Conservation (phyloP, 2,888 invertebrate genomes). For the Drosophila emarginata region DNA sequence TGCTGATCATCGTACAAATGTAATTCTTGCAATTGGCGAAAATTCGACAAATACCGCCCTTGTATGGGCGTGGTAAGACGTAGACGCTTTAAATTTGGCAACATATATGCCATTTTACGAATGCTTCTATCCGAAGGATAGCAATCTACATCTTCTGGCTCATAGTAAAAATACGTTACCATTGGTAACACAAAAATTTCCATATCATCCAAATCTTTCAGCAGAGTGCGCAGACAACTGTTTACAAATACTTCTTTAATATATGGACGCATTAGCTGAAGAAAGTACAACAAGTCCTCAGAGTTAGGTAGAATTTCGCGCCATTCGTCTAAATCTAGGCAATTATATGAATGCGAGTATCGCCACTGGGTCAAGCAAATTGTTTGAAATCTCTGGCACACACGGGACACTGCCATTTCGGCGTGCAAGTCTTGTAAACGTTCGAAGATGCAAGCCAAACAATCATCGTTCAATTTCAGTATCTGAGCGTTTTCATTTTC, state of each 20-base stretch:
- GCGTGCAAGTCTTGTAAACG: constrained; percentile 62
- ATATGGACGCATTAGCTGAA: constrained; percentile 54
- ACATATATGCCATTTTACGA: constrained; percentile 57
- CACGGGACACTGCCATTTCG: constrained; percentile 65
- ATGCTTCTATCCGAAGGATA: constrained; percentile 68
- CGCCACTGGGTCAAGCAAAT: constrained; percentile 65
- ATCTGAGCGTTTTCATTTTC: constrained; percentile 28
- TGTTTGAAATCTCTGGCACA: constrained; percentile 65
- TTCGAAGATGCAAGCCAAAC: constrained; percentile 69
- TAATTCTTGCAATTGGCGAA: constrained; percentile 67
- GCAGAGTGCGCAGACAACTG: constrained; percentile 64
- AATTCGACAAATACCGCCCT: constrained; percentile 64
- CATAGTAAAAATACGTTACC: constrained; percentile 66
- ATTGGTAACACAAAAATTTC: constrained; percentile 52
- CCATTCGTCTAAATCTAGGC: constrained; percentile 67
- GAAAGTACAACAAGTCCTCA: constrained; percentile 69
- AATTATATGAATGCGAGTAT: constrained; percentile 56
- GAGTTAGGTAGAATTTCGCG: constrained; percentile 58
- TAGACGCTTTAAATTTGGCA: constrained; percentile 68
- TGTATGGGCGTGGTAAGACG: constrained; percentile 71
- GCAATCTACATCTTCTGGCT: constrained; percentile 67
- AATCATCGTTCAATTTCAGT: constrained; percentile 70
- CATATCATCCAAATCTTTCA: constrained; percentile 71
- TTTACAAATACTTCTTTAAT: constrained; percentile 59
- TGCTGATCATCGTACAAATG: constrained; percentile 72